Base-by-base conservation (phyloP, 2,113 vertebrate species). In the Triplophysa rosa region DNA sequence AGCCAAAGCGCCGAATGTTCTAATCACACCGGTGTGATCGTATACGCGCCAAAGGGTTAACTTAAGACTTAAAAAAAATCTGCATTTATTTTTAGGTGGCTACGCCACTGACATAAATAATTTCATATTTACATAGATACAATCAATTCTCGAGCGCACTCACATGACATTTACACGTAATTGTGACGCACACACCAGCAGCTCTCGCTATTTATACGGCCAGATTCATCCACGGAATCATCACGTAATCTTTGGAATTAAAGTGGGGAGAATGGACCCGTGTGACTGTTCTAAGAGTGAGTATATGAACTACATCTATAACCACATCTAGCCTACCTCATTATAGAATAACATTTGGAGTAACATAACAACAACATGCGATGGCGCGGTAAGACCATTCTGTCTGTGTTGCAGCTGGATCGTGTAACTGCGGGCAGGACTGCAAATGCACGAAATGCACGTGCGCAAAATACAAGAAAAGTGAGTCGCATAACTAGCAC, bases 381-480 rank as follows among this genome's bases (percentile, higher is more conserved):
- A 33, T 24, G 54, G 1, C 29, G 12, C 26, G 23, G 13, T 8
- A 19, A 19, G 14, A 21, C 26, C 4, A 12, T 4, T 19, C 4
- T 66, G 52, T 76, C 3, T 33, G 23, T 72, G 17, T 45, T 76
- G 29, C 24, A 81, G 79, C 26, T 68, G 71, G 63, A 76, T 62
- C 79, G 17, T 67, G 71, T 62, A 68, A 58, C 40, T 75, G 79
- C 71, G 79, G 79, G 19, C 16, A 67, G 21, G 67, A 81, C 64
- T 81, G 79, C 79, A 81, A 81, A 37, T 81, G 79, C 64, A 54
- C 71, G 33, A 68, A 81, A 19, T 81, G 79, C 71, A 33, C 64
- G 1, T 75, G 79, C 71, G 54, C 63, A 8, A 52, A 75, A 23
- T 37, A 19, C 71, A 58, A 61, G 56, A 81, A 81, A 62, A 68